A percentile compares a stretch with the other conserved stretches of the same genome.
phyloP scores from a whole-genome alignment of 2,888 invertebrate genomes.

The Agriopis aurantiaria region DNA sequence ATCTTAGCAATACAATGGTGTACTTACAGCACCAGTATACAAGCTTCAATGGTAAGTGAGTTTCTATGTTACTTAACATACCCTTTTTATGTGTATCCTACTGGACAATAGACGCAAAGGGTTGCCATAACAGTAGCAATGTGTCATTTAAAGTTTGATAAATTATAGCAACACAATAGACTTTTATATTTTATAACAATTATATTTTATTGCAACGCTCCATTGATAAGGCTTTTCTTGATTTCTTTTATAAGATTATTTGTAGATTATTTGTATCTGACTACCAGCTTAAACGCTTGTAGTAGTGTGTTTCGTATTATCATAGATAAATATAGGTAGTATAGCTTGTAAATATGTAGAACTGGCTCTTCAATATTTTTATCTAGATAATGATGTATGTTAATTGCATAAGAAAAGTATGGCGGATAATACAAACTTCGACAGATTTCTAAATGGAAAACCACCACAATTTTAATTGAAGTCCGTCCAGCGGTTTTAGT shows the following conservation, averaged over 20 bases:
- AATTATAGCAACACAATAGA: constrained; percentile 25
- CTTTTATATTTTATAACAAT: constrained; percentile 3
- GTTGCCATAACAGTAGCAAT: constrained; percentile 35
- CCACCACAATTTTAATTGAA: too few species aligned
- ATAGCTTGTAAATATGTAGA: too few species aligned
- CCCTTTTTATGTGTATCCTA: constrained; percentile 32
- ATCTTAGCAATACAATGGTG: constrained; percentile 23
- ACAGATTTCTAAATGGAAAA: too few species aligned
- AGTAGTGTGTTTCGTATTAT: background rate
- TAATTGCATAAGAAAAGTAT: too few species aligned
- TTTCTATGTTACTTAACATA: constrained; percentile 40
- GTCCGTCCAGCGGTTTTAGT: too few species aligned
- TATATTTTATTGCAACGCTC: constrained; percentile 2
- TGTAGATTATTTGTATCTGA: too few species aligned
- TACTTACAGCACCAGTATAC: constrained; percentile 14
- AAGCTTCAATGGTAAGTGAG: constrained; percentile 32
- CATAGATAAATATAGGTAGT: too few species aligned
- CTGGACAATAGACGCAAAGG: constrained; percentile 45
- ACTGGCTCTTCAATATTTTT: too few species aligned
- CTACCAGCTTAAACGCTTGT: too few species aligned
- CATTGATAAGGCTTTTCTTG: background rate
- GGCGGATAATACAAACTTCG: too few species aligned
- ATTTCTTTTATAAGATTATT: too few species aligned
- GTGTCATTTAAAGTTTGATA: constrained; percentile 39
- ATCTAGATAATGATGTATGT: too few species aligned